A percentile compares a stretch with the other conserved stretches of the same genome.
phyloP scores from a whole-genome alignment of 2,888 invertebrate species.

The Peribatodes rhomboidaria region DNA sequence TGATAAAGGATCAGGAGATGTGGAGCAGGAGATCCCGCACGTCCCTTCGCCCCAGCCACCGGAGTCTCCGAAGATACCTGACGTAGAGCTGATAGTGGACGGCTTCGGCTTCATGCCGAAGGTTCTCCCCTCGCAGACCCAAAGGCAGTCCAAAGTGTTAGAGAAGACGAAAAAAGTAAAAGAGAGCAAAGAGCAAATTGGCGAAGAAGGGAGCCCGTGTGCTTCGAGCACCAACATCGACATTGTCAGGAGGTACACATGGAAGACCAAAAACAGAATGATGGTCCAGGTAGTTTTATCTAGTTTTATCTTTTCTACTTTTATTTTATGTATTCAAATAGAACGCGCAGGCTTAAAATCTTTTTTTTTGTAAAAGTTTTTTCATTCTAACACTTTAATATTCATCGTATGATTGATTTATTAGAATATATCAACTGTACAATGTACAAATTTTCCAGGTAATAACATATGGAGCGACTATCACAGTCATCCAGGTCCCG shows the following conservation, averaged over 20 bases:
- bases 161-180: slow-evolving; percentile 53
- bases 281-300: slow-evolving; percentile 80
- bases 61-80: slow-evolving; percentile 64
- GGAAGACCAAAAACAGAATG: slow-evolving; percentile 89
- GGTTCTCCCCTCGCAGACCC: neutral
- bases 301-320: neutral
- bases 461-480: slow-evolving; percentile 94
- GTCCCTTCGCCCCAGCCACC: slow-evolving; percentile 47
- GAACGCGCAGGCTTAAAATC: no score
- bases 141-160: slow-evolving; percentile 45
- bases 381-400: no score
- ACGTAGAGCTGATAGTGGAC: slow-evolving; percentile 77
- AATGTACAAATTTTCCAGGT: slow-evolving; percentile 71
- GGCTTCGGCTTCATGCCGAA: slow-evolving; percentile 83
- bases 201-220: slow-evolving; percentile 66
- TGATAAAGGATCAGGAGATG: slow-evolving; percentile 59
- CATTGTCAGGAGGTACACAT: slow-evolving; percentile 87
- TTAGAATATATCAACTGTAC: no score
- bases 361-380: no score
- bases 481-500: slow-evolving; percentile 91
- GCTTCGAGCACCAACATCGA: slow-evolving; percentile 77
- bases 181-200: slow-evolving; percentile 52
- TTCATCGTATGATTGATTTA: no score
- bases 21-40: slow-evolving; percentile 50
- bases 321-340: no score